Base-by-base conservation (phyloP, 2,888 invertebrate genomes). In the Athripsodes cinereus region DNA sequence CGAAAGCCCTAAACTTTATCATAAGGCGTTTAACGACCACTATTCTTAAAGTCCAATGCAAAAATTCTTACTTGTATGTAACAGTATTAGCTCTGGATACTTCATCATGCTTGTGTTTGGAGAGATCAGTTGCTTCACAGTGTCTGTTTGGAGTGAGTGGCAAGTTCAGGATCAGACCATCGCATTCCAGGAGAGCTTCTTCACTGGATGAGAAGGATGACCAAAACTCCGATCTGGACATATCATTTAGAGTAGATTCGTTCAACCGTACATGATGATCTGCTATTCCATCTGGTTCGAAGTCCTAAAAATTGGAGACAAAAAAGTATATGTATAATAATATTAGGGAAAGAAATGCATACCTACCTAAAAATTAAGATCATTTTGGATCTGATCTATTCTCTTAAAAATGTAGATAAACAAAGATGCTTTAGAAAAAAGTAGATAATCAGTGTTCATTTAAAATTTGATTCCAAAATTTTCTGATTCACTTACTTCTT, bases 181-280 rank as follows among this genome's bases (percentile, higher is more conserved):
- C 85, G 65, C 90, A 89, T 66, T 87, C 85, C 13, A 88, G 69
- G 2, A 90, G 72, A 0, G 87, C 85, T 68, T 90, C 90, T 68
- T 90, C 90, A 48, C 88, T 88, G 69, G 87, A 87, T 18, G 89
- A 89, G 74, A 88, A 89, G 0, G 89, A 89, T 0, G 88, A 89
- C 86, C 87, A 88, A 72, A 86, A 88, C 70, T 89, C 88, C 0
- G 88, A 88, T 72, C 87, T 85, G 65, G 87, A 87, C 73, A 83
- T 82, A 67, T 88, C 88, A 65, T 86, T 80, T 5, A 81, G 68
- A 0, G 81, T 83, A 0, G 84, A 84, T 67, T 87, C 85, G 71
- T 86, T 86, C 11, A 87, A 72, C 1, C 74, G 75, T 1, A 81
- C 81, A 67, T 83, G 81, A 65, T 83, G 82, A 55, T 84, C 84